Evolutionary conservation across 2,888 invertebrate genomes (phyloP).

Genomic region (Sphaerophoria taeniata): DNA sequence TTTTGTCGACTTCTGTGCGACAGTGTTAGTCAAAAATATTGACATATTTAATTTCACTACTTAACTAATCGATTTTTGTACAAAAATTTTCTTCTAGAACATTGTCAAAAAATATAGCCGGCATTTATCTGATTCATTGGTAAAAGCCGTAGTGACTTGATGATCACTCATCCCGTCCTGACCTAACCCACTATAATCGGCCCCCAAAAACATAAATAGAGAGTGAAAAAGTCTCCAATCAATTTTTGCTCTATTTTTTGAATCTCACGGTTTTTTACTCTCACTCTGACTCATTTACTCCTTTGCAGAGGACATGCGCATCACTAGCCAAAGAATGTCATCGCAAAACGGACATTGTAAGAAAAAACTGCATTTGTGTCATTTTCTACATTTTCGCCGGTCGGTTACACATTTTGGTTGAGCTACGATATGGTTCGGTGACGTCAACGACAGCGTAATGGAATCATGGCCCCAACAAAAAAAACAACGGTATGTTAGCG

Average conservation of each 20-base stretch:
- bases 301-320: slow-evolving; percentile 47
- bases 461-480: slow-evolving; percentile 31
- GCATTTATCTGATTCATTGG: slow-evolving; percentile 24
- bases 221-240: slow-evolving; percentile 38
- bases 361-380: slow-evolving; percentile 60
- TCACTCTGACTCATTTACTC: slow-evolving; percentile 11
- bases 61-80: slow-evolving; percentile 30
- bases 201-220: neutral
- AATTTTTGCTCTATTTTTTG: neutral
- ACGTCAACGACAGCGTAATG: slow-evolving; percentile 74
- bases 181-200: slow-evolving; percentile 56
- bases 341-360: slow-evolving; percentile 56
- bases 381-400: slow-evolving; percentile 71
- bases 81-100: neutral
- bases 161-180: slow-evolving; percentile 49
- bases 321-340: slow-evolving; percentile 52
- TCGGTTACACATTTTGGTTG: slow-evolving; percentile 59
- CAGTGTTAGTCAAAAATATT: neutral
- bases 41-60: slow-evolving; percentile 7
- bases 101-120: slow-evolving; percentile 12
- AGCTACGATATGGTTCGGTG: slow-evolving; percentile 49
- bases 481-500: neutral
- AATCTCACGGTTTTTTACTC: slow-evolving; percentile 12
- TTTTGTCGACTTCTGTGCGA: neutral
- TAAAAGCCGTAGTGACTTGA: slow-evolving; percentile 24